Base-by-base conservation (phyloP, 1,140 invertebrate species). In the Drosophila simulans region DNA sequence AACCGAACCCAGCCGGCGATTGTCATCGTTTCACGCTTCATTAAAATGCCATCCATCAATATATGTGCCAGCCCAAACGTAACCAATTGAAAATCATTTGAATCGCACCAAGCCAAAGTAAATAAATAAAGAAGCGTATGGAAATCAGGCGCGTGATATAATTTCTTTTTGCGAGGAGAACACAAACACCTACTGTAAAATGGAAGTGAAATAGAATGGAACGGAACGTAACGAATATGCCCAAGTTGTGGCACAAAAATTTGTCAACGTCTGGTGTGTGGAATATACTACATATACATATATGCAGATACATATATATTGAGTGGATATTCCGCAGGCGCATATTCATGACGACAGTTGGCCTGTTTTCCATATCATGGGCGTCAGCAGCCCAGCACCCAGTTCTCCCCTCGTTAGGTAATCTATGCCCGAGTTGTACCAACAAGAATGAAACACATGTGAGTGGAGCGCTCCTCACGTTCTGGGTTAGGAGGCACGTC, bases 71-170 rank as follows among this genome's bases (percentile, higher is more conserved):
- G 27, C 52, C 46, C 49, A 59, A 69, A 63, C 59, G 42, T 63
- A 70, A 56, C 46, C 82, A 85, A 85, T 86, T 86, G 77, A 86
- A 85, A 73, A 80, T 73, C 68, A 85, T 77, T 71, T 56, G 42
- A 82, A 74, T 37, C 40, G n/a, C 63, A 68, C 64, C 34, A 46
- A 76, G 45, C 60, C 27, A 56, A 59, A 66, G 20, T 49, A 57
- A 59, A 56, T 65, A 65, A 65, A 72, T 51, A 48, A 58, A 48
- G 35, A 31, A 40, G 42, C 22, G 45, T 53, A 56, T 52, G 53
- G 37, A 68, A 52, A 65, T 45, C 56, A 42, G 62, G 68, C 79
- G 66, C 79, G 68, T 76, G 78, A 72, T 71, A 68, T 58, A 82
- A 81, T 80, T 82, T 76, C 57, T 73, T 64, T 56, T 70, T 27